Evolutionary conservation across 2,888 invertebrate species (phyloP), one percentile per base, ranked within the genome.

Genomic region (Polyommatus iphigenia): DNA sequence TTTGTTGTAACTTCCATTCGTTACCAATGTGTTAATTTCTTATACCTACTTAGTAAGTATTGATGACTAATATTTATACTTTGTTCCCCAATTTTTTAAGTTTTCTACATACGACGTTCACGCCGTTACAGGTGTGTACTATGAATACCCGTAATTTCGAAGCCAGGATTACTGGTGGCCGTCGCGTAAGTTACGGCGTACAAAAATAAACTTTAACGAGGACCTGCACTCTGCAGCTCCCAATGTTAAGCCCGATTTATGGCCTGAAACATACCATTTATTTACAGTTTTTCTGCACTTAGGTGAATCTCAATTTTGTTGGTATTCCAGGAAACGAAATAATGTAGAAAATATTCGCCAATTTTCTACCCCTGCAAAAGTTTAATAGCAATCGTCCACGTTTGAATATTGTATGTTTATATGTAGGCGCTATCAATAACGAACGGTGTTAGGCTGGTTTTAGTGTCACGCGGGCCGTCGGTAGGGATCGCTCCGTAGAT

Each of bases 191-290:
- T 93, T 92, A 92, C 91, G 90, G 90, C 85, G 91, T 91, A 90
- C 91, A 92, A 92, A 92, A 92, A 92, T 92, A 92, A 93, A 92
- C 89, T 92, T 91, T 91, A 90, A 92, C 91, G 91, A 89, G 89
- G 85, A 85, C 83, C 85, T 86, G 87, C 91, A 90, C 90, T 87
- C 87, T 90, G 91, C 89, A 87, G 87, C 87, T 85, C 87, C 85
- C 89, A 90, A 89, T 91, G 90, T 88, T 89, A 88, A 90, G 88
- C 90, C 82, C 89, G 89, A 92, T 92, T 91, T 93, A 93, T 91
- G 89, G 90, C 89, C 84, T 82, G 82, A 85, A 83, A 83, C 85
- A 85, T 84, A 87, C 87, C 88, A 89, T 91, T 89, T 87, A 87
- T 90, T 90, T 86, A 20, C 84, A 87, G 86, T 88, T 90, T 90